A percentile compares a stretch with the other conserved stretches of the same genome.
Evolutionary conservation across 2,888 invertebrate species (phyloP).

Genomic region (Andricus curvator): DNA sequence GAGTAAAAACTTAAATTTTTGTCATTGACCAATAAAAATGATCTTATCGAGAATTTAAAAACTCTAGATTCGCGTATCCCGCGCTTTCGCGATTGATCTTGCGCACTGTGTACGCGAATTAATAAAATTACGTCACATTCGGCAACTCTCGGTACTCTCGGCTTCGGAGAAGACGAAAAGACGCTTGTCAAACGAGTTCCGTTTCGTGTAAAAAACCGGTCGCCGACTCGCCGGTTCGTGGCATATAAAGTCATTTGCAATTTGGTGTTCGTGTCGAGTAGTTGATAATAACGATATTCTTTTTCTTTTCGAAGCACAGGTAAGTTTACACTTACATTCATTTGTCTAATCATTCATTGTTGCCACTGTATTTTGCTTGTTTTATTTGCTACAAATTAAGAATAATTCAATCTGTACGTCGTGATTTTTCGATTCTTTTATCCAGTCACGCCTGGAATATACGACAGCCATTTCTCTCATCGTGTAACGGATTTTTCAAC

Average conservation of each 20-base stretch:
- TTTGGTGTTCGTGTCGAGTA: neutral
- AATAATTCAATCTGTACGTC: neutral
- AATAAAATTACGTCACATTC: neutral
- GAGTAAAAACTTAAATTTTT: too few relatives aligned
- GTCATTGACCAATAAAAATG: too few relatives aligned
- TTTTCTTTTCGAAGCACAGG: neutral
- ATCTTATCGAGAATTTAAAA: too few relatives aligned
- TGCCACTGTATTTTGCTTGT: neutral
- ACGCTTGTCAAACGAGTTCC: neutral
- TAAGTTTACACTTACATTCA: neutral
- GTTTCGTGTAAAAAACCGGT: neutral
- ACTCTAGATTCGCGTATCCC: too few relatives aligned
- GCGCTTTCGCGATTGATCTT: too few relatives aligned
- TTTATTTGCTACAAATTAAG: neutral
- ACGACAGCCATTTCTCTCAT: slow-evolving; percentile 5
- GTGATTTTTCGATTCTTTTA: neutral
- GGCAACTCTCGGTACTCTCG: neutral
- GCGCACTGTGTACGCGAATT: neutral
- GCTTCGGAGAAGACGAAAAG: neutral
- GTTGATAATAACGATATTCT: neutral
- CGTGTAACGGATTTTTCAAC: slow-evolving; percentile 21
- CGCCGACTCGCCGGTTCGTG: neutral
- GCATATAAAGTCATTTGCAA: neutral
- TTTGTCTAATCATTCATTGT: neutral
- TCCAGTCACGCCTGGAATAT: neutral